Evolutionary conservation across 1,140 invertebrate genomes (phyloP).

Genomic region (Sinonovacula constricta): DNA sequence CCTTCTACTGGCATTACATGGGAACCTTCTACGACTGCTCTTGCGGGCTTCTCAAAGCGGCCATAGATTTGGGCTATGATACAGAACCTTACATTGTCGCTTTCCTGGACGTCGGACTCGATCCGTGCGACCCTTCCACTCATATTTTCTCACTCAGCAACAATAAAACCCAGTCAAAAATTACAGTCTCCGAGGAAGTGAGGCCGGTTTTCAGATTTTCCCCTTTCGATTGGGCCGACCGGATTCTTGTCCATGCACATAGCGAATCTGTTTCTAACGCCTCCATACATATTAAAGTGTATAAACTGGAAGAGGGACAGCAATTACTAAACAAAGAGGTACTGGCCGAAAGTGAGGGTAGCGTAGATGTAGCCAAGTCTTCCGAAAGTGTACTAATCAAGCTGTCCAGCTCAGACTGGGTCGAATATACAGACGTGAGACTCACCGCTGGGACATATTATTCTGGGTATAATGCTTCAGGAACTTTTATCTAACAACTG

Average conservation of each 20-base stretch:
- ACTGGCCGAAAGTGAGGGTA: no score
- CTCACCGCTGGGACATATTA: no score
- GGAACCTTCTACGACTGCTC: slow-evolving; percentile 46
- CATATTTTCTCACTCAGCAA: slow-evolving; percentile 34
- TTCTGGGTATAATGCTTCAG: no score
- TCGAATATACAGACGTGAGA: no score
- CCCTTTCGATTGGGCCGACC: slow-evolving; percentile 35
- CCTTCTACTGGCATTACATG: slow-evolving; percentile 59
- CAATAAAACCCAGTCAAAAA: slow-evolving; percentile 14
- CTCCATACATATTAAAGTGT: no score
- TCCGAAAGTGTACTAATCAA: no score
- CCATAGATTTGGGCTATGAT: slow-evolving; percentile 52
- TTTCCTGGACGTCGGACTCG: slow-evolving; percentile 54
- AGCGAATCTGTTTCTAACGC: no score
- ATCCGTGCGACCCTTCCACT: slow-evolving; percentile 43
- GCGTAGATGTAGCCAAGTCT: no score
- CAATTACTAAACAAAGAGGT: no score
- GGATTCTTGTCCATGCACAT: slow-evolving; percentile 5
- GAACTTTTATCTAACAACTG: no score
- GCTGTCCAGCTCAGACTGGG: no score
- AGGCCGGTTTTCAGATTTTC: slow-evolving; percentile 27
- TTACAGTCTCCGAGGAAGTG: slow-evolving; percentile 5
- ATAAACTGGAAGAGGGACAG: no score
- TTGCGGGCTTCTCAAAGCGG: slow-evolving; percentile 60
- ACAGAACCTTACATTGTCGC: slow-evolving; percentile 29